Base-by-base conservation (phyloP, 1,140 invertebrate genomes). In the Colletes gigas region DNA sequence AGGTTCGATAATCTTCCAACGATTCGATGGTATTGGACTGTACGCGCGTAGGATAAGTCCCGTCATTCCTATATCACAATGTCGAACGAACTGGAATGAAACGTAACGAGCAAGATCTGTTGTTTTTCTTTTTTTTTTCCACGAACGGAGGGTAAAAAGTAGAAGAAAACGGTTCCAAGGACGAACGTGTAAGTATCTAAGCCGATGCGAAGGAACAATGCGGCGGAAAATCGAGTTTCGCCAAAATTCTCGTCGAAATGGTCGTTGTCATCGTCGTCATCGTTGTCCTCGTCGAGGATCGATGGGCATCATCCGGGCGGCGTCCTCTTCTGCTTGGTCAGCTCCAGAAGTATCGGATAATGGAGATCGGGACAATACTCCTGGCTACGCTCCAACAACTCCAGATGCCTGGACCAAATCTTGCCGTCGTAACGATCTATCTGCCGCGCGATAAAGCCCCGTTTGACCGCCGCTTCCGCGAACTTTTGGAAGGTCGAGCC, bases 401-500 rank as follows among this genome's bases (percentile, higher is more conserved):
- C 92, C 70, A 95, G 89, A 87, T 96, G 95, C 80, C 95, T 93
- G 74, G 95, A 94, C 96, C 96, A 96, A 57, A 97, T 95, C 52
- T 93, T 89, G 47, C 93, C 90, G 86, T 96, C 95, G 90, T 97
- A 97, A 66, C 94, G 94, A 30, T 95, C 93, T 19, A 92, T 92
- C 77, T 95, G 92, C 14, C 93, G 92, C 69, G 94, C 95, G 30
- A 89, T 72, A 81, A 96, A 96, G 3, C 96, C 96, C 21, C 93
- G 92, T 57, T 93, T 90, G 57, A 94, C 85, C 47, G 95, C 95
- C 72, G 95, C 94, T 59, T 94, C 92, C 19, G 95, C 93, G 90
- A 98, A 98, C 67, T 94, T 94, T 54, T 96, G 94, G 74, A 97
- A 94, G 17, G 97, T 97, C 83, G 94, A 93, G 0, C 96, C 96